Conservation (phyloP, 2,888 invertebrate species). For the Polymixis lichenea region DNA sequence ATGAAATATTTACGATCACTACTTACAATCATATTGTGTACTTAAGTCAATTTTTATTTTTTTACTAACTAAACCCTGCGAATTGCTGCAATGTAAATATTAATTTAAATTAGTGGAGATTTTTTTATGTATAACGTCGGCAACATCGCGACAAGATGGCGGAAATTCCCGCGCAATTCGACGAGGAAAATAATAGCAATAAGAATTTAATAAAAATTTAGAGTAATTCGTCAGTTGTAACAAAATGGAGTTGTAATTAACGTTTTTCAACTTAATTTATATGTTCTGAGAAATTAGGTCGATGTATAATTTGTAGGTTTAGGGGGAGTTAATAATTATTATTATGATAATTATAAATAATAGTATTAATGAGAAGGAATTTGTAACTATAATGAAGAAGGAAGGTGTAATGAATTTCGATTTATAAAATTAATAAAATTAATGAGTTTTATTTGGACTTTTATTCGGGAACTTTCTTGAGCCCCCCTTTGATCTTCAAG, state of each 20-base stretch:
- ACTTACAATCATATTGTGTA: constrained; percentile 49
- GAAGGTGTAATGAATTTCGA: constrained; percentile 89
- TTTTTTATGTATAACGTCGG: constrained; percentile 65
- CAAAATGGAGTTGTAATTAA: constrained; percentile 80
- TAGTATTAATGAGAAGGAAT: constrained; percentile 86
- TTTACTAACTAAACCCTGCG: constrained; percentile 40
- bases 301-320: constrained; percentile 86
- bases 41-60: constrained; percentile 59
- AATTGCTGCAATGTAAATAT: constrained; percentile 74
- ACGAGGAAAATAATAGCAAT: constrained; percentile 80
- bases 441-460: constrained; percentile 85
- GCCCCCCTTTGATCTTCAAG: constrained; percentile 60
- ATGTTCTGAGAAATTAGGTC: constrained; percentile 83
- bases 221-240: constrained; percentile 74
- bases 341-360: constrained; percentile 85
- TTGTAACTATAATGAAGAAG: constrained; percentile 88
- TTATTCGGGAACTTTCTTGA: constrained; percentile 67
- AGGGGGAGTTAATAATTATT: constrained; percentile 82
- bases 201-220: constrained; percentile 75
- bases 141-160: constrained; percentile 72
- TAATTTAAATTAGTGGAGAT: constrained; percentile 60
- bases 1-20: constrained; percentile 18
- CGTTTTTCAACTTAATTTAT: constrained; percentile 85
- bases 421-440: constrained; percentile 91
- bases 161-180: constrained; percentile 60